Evolutionary conservation across 1,140 invertebrate species (phyloP), one percentile per base, ranked within the genome.

Genomic region (Cecropterus lyciades): DNA sequence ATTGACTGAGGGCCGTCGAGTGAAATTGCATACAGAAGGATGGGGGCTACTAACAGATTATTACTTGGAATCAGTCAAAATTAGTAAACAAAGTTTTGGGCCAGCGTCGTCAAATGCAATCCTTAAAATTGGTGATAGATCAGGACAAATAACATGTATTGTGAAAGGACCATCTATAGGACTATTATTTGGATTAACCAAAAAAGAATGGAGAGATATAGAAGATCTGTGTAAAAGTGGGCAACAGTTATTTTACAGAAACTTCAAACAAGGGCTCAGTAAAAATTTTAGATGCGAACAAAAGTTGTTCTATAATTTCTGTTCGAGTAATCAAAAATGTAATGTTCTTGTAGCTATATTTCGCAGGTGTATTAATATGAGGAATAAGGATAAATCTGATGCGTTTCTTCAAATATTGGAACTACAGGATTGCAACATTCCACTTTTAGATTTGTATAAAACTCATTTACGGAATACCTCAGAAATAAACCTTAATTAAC

Each of bases 221-320:
- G 87, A 92, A 78, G 79, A 77, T 48, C 51, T 90, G 17, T 88
- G 84, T 69, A 49, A 63, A 20, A 51, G 52, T 65, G 70, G 63
- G 20, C 67, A 85, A 20, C 86, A 92, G 56, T 40, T 92, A 15
- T 92, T 89, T 75, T 92, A 90, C 57, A 83, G 87, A 79, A 74
- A 84, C 71, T 92, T 92, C 67, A 87, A 82, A 66, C 69, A 86
- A 64, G 89, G 89, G 5, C 24, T 89, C 5, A 82, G 77, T 20
- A 75, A 69, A 62, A 79, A 69, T 59, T 90, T 84, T 67, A 78
- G 66, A 37, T 80, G 64, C 65, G 87, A 89, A 67, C 82, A 92
- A 70, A 87, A 85, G 62, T 59, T 89, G 14, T 90, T 92, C 80
- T 92, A 90, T 67, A 84, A 87, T 67, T 90, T 90, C 72, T 92